A percentile compares a stretch with the other conserved stretches of the same genome.
phyloP scores from a whole-genome alignment of 2,888 invertebrate species.

The Ectemnius cavifrons region DNA sequence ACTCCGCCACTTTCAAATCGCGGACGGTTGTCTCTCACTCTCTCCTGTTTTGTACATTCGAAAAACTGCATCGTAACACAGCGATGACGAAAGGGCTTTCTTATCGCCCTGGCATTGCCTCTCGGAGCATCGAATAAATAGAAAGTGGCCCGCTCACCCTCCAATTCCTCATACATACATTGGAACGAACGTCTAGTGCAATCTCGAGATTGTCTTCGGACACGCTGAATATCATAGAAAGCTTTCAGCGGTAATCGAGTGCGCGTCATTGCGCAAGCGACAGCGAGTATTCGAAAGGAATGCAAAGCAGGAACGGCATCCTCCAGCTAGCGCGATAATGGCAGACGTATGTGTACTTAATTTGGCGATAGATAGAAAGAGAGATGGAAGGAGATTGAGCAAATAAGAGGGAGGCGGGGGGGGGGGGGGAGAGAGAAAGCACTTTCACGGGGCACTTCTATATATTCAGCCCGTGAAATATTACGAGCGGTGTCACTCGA shows the following conservation, averaged over 20 bases:
- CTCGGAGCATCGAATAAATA: conserved; percentile 16
- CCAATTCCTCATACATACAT: background rate
- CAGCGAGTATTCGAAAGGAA: background rate
- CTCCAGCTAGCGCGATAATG: background rate
- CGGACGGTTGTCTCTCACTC: conserved; percentile 9
- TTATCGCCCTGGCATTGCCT: conserved; percentile 48
- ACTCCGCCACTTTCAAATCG: conserved; percentile 47
- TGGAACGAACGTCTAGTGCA: background rate
- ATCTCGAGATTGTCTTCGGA: conserved; percentile 4
- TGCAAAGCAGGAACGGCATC: background rate
- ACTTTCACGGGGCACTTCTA: conserved; percentile 27
- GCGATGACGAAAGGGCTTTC: conserved; percentile 29
- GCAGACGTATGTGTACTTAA: conserved; percentile 11
- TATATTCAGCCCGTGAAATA: conserved; percentile 27
- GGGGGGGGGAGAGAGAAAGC: no score
- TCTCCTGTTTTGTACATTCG: background rate
- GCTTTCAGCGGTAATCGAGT: conserved; percentile 5
- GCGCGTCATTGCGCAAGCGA: background rate
- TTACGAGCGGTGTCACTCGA: conserved; percentile 35
- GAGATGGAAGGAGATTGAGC: background rate
- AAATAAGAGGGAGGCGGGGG: background rate
- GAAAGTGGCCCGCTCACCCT: background rate
- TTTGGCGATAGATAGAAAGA: background rate
- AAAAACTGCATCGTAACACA: conserved; percentile 45
- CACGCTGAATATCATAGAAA: background rate